Conservation (phyloP, 2,113 vertebrate species). For the Laticauda colubrina region DNA sequence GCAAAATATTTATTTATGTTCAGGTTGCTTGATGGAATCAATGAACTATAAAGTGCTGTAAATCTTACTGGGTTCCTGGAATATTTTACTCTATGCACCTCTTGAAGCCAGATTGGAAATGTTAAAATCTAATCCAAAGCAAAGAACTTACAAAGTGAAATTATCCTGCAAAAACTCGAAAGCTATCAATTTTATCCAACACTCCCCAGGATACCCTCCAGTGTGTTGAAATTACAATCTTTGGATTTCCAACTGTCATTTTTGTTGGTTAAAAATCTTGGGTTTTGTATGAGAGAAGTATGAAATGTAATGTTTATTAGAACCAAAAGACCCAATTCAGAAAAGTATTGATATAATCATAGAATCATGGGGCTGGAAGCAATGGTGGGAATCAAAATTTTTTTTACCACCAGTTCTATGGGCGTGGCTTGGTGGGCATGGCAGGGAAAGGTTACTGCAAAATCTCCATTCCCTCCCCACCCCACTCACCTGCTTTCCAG, state of each 20-base stretch:
- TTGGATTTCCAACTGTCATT: background rate
- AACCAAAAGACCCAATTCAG: background rate
- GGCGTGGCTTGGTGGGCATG: too few relatives aligned
- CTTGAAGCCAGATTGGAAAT: constrained; percentile 62
- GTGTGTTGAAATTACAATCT: background rate
- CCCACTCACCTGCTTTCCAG: too few relatives aligned
- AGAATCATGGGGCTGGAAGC: too few relatives aligned
- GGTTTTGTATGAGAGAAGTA: background rate
- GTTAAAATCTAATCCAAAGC: constrained; percentile 60
- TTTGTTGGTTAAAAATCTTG: background rate
- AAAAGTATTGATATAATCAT: background rate
- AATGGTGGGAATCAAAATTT: too few relatives aligned
- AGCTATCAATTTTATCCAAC: constrained; percentile 14
- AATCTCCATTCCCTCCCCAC: too few relatives aligned
- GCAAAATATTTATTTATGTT: constrained; percentile 59
- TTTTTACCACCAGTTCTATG: too few relatives aligned
- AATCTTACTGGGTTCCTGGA: constrained; percentile 57
- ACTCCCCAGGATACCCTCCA: background rate
- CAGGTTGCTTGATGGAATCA: constrained; percentile 65
- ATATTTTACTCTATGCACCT: constrained; percentile 60
- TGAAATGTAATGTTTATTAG: background rate
- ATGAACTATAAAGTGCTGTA: constrained; percentile 58
- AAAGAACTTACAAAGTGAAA: constrained; percentile 51
- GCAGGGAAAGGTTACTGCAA: too few relatives aligned
- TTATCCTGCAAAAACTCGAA: constrained; percentile 20